Evolutionary conservation across 2,888 invertebrate species (phyloP).

Genomic region (Spodoptera littoralis): DNA sequence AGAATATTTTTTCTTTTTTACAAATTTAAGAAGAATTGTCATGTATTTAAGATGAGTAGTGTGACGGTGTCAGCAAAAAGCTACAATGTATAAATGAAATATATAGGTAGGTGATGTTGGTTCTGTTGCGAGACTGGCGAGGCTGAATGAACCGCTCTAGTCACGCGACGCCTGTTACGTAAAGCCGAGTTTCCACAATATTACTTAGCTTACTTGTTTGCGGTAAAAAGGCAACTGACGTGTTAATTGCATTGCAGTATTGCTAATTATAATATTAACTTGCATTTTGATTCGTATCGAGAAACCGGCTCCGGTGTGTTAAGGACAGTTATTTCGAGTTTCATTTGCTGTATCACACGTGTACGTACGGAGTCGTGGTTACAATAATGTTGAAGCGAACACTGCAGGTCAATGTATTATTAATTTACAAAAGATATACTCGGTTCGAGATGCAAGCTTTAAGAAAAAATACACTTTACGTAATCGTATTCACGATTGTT

Average conservation of each 20-base stretch:
- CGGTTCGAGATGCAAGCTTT: conserved; percentile 3
- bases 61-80: conserved; percentile 24
- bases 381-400: conserved; percentile 24
- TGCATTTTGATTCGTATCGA: conserved; percentile 71
- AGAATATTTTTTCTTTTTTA: background rate
- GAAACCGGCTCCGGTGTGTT: conserved; percentile 63
- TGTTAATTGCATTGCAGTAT: conserved; percentile 83
- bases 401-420: conserved; percentile 34
- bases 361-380: conserved; percentile 6
- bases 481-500: conserved; percentile 13
- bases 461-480: conserved; percentile 14
- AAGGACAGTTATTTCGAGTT: conserved; percentile 62
- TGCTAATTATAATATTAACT: conserved; percentile 75
- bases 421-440: conserved; percentile 11
- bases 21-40: background rate
- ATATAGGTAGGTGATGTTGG: conserved; percentile 40
- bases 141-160: conserved; percentile 79
- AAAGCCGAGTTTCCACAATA: conserved; percentile 76
- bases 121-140: conserved; percentile 46
- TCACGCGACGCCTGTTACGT: conserved; percentile 83
- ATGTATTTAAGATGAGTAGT: conserved; percentile 20
- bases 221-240: conserved; percentile 79
- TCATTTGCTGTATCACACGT: conserved; percentile 47
- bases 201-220: conserved; percentile 78
- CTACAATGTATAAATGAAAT: conserved; percentile 48